These are phyloP conservation scores for Pelobates fuscus DNA, from an alignment of 2,113 vertebrate species.

Conservation along the genomic window DNA sequence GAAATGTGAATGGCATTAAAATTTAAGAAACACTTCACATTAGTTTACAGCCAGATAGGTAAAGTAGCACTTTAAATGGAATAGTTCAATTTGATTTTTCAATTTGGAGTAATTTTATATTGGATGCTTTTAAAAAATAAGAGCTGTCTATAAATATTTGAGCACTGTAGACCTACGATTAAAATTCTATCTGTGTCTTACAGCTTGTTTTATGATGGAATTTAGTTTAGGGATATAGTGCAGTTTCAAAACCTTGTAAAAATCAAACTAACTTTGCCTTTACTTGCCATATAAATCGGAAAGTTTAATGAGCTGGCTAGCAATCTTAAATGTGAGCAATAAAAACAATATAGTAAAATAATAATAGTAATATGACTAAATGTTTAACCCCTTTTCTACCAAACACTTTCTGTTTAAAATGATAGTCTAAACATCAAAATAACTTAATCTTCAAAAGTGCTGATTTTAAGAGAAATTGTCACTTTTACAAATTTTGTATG, in stretches of 20 bases:
- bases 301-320: too few species aligned
- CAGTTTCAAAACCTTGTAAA: neutral
- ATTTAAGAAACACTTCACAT: neutral
- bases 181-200: neutral
- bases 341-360: too few species aligned
- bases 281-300: neutral
- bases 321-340: too few species aligned
- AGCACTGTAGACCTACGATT: neutral
- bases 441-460: too few species aligned
- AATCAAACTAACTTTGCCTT: slow-evolving; percentile 3
- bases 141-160: slow-evolving; percentile 3
- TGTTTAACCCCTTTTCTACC: too few species aligned
- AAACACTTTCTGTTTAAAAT: too few species aligned
- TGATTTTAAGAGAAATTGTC: too few species aligned
- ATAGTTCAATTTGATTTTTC: neutral
- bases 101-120: neutral
- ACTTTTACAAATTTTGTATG: too few species aligned
- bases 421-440: too few species aligned
- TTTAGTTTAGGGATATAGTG: neutral
- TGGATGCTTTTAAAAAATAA: slow-evolving; percentile 2
- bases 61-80: neutral
- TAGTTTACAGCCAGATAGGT: neutral
- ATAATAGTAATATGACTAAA: too few species aligned
- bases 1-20: neutral
- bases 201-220: neutral